These are phyloP conservation scores for Drosophila grimshawi DNA, from an alignment of 1,140 invertebrate species.

Conservation along the genomic window DNA sequence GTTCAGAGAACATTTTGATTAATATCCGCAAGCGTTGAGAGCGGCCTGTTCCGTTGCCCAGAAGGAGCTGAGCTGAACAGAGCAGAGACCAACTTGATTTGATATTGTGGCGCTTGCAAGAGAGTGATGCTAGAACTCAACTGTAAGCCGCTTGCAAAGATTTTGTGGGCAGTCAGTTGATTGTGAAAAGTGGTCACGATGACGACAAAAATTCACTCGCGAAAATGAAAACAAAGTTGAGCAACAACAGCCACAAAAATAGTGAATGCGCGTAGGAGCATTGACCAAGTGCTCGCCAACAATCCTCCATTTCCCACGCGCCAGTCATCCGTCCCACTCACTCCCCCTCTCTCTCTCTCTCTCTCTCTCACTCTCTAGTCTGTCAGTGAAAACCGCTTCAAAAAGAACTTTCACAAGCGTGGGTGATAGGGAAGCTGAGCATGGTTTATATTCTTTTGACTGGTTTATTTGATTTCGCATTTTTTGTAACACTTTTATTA, in stretches of 20 bases:
- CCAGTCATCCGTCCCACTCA: background rate
- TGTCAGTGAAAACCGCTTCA: constrained; percentile 45
- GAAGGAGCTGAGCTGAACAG: constrained; percentile 36
- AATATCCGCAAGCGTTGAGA: constrained; percentile 72
- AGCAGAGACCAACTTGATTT: constrained; percentile 9
- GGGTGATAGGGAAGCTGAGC: constrained; percentile 41
- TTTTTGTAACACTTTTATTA: constrained; percentile 1
- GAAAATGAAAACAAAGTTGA: constrained; percentile 79
- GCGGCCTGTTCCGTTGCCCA: constrained; percentile 16
- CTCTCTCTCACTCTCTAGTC: too few relatives aligned
- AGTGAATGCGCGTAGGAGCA: constrained; percentile 5
- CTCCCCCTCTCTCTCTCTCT: too few relatives aligned
- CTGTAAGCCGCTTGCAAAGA: constrained; percentile 61
- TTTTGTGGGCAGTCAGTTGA: constrained; percentile 61
- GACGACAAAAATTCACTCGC: constrained; percentile 79
- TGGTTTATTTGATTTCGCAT: constrained; percentile 75
- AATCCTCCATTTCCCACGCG: constrained; percentile 23
- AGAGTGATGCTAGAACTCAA: constrained; percentile 51
- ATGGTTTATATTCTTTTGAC: constrained; percentile 74
- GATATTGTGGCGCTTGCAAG: constrained; percentile 39
- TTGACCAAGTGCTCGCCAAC: constrained; percentile 18
- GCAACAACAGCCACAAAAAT: background rate
- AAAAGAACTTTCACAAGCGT: constrained; percentile 62
- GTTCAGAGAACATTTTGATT: constrained; percentile 68
- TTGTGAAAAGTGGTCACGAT: constrained; percentile 80